Evolutionary conservation across 2,888 invertebrate species (phyloP).

Genomic region (Phrixothrix hirtus): DNA sequence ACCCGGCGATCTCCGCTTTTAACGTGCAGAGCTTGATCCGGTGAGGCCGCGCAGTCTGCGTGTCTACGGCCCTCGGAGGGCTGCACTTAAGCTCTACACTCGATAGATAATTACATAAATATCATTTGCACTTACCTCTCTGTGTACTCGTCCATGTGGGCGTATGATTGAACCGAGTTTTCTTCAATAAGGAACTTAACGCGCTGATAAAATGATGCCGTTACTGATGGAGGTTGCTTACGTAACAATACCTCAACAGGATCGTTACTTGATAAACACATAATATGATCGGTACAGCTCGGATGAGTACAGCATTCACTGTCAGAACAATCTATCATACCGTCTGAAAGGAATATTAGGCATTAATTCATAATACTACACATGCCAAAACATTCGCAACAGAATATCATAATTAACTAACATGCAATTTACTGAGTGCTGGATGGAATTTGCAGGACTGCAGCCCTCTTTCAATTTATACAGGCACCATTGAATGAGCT

Average conservation of each 20-base stretch:
- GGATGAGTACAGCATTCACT: constrained; percentile 95
- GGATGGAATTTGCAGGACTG: too few relatives aligned
- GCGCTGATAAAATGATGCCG: constrained; percentile 95
- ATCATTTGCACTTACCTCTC: constrained; percentile 81
- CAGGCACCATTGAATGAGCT: too few relatives aligned
- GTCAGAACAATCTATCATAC: constrained; percentile 97
- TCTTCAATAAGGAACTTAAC: constrained; percentile 98
- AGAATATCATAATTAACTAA: background rate
- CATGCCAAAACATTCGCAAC: background rate
- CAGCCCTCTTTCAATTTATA: too few relatives aligned
- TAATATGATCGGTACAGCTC: constrained; percentile 85
- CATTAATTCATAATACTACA: background rate
- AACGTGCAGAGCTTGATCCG: constrained; percentile 51
- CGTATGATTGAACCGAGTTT: constrained; percentile 97
- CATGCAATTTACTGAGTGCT: too few relatives aligned
- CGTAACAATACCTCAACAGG: constrained; percentile 94
- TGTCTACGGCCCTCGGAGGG: constrained; percentile 37
- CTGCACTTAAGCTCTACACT: constrained; percentile 43
- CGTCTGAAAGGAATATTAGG: constrained; percentile 69
- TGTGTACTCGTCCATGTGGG: constrained; percentile 96
- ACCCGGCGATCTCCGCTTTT: constrained; percentile 46
- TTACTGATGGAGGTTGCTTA: constrained; percentile 95
- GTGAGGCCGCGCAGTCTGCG: constrained; percentile 48
- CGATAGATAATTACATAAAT: constrained; percentile 29
- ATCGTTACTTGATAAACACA: constrained; percentile 95